phyloP scores from a whole-genome alignment of 2,113 vertebrate species.

The Pomatostomus ruficeps region DNA sequence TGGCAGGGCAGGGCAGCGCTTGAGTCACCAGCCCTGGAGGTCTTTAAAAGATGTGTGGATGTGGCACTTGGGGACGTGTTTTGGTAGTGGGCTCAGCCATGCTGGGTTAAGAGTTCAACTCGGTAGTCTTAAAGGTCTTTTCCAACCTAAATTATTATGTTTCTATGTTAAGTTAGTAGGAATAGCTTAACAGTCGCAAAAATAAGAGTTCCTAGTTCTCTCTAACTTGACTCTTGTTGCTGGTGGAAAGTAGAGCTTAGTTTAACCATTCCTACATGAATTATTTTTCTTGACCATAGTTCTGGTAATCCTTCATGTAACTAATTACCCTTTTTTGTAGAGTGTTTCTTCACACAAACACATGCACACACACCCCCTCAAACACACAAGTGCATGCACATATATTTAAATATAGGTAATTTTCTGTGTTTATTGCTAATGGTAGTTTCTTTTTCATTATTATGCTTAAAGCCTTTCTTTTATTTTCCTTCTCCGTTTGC shows the following conservation, averaged over 20 bases:
- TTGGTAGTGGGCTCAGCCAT: not conserved
- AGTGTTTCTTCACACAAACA: not conserved
- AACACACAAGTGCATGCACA: accelerated
- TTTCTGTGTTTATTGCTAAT: not conserved
- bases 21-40: not conserved
- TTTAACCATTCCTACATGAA: not conserved
- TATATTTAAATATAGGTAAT: not conserved
- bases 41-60: not conserved
- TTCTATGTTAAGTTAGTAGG: not conserved
- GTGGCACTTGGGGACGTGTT: not conserved
- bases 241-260: not conserved
- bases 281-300: not conserved
- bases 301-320: not conserved
- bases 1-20: not conserved
- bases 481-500: not conserved
- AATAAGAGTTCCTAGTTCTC: not conserved
- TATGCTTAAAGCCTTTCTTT: not conserved
- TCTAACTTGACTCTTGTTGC: not conserved
- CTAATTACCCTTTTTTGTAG: not conserved
- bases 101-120: not conserved
- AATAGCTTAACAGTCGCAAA: not conserved
- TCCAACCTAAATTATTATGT: not conserved
- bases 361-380: accelerated
- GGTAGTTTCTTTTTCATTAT: not conserved
- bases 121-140: not conserved